Conservation (phyloP, 2,113 vertebrate species). For the Poecile atricapillus region DNA sequence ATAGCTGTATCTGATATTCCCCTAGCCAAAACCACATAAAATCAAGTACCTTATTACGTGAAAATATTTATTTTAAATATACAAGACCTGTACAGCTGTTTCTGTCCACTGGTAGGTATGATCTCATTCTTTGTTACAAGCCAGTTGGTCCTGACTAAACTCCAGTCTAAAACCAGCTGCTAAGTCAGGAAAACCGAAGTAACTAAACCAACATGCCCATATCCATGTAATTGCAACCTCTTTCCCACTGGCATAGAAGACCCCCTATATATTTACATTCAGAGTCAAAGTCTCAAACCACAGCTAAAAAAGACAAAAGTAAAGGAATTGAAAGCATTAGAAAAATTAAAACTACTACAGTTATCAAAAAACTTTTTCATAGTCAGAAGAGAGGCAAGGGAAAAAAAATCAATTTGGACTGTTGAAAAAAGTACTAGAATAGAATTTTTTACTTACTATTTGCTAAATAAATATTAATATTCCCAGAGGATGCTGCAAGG, state of each 20-base stretch:
- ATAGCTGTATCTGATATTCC: background rate
- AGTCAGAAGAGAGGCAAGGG: background rate
- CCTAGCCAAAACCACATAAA: background rate
- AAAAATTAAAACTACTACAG: background rate
- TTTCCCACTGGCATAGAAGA: background rate
- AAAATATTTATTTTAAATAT: background rate
- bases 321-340: background rate
- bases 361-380: background rate
- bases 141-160: background rate
- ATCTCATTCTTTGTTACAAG: background rate
- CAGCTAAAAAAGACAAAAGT: background rate
- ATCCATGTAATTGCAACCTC: background rate
- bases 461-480: background rate
- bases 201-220: background rate
- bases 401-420: background rate
- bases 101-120: background rate
- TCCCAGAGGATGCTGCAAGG: background rate
- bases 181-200: background rate
- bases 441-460: background rate
- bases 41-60: background rate
- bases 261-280: background rate
- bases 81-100: background rate
- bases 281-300: background rate
- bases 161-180: background rate
- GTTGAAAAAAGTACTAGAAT: background rate